Evolutionary conservation across 2,797 vertebrate genomes (phyloP), one percentile per base, ranked within the genome.

Genomic region (Sarcoramphus papa): DNA sequence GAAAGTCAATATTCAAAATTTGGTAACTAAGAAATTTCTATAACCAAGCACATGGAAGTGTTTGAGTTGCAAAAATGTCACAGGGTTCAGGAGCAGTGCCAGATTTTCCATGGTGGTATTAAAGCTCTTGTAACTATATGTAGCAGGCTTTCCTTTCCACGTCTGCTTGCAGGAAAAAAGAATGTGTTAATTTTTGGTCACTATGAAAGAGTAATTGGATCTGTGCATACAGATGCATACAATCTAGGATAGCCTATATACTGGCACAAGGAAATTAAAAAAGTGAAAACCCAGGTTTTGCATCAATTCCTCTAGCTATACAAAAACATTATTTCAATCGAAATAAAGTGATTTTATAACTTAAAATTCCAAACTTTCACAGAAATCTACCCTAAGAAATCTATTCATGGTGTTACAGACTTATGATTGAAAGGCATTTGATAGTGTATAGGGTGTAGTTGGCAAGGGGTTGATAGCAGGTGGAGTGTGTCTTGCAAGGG

Each of bases 401-500:
- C 28, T 53, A 37, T 57, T 78, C 3, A 14, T 3, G 2, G 5
- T 31, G 12, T 28, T 70, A 45, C 0, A 4, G 41, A 41, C 21
- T 45, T 43, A 54, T 2, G 3, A 45, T 20, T 54, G 7, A 45
- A 91, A 82, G 13, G 4, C 2, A 28, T 56, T 75, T 63, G 9
- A 8, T 19, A 18, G 6, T 14, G 30, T 23, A 19, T 7, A 57
- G 3, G 12, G 6, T 43, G 7, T 6, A 59, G 51, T 3, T 51
- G 33, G 7, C 12, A 83, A 80, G 4, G 5, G 41, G 17, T 7
- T 76, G 19, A 21, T 17, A 45, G 41, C 0, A 3, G 19, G 4
- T 1, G 3, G 12, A 2, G 4, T 7, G 1, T 1, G 2, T 33
- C 15, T 63, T 88, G 19, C 28, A 60, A 14, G 7, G 4, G 12